Evolutionary conservation across 2,888 invertebrate genomes (phyloP).

Genomic region (Mamestra brassicae): DNA sequence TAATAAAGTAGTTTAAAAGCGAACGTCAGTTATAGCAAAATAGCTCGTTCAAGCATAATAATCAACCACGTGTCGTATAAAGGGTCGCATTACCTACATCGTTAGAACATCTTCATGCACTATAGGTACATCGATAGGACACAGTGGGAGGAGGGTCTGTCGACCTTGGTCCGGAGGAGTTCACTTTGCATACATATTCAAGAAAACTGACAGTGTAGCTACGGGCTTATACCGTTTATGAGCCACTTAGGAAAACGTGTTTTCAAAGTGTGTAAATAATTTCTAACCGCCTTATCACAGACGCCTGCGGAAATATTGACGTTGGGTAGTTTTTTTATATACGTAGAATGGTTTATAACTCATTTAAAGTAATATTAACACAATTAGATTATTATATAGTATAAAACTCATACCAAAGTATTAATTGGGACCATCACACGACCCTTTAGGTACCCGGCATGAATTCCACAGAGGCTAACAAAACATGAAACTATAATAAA

Average conservation of each 20-base stretch:
- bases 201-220: conserved; percentile 13
- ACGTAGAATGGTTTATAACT: neutral
- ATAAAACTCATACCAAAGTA: conserved; percentile 23
- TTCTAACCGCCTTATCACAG: conserved; percentile 30
- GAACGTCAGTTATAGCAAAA: too few species aligned
- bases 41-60: too few species aligned
- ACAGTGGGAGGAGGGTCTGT: conserved; percentile 11
- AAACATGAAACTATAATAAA: conserved; percentile 21
- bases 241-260: conserved; percentile 26
- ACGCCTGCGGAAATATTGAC: neutral
- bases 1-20: too few species aligned
- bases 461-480: conserved; percentile 15
- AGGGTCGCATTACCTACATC: neutral
- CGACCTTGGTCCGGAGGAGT: conserved; percentile 26
- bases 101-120: conserved; percentile 21
- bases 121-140: conserved; percentile 24
- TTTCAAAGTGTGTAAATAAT: conserved; percentile 41
- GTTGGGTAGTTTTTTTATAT: conserved; percentile 1
- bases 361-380: neutral
- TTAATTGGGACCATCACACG: conserved; percentile 8
- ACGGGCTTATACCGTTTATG: conserved; percentile 23
- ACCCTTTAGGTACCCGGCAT: neutral
- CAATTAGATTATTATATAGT: neutral
- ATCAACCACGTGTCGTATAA: neutral
- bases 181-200: conserved; percentile 31